Evolutionary conservation across 2,797 vertebrate species (phyloP).

Genomic region (Lepus townsendii): DNA sequence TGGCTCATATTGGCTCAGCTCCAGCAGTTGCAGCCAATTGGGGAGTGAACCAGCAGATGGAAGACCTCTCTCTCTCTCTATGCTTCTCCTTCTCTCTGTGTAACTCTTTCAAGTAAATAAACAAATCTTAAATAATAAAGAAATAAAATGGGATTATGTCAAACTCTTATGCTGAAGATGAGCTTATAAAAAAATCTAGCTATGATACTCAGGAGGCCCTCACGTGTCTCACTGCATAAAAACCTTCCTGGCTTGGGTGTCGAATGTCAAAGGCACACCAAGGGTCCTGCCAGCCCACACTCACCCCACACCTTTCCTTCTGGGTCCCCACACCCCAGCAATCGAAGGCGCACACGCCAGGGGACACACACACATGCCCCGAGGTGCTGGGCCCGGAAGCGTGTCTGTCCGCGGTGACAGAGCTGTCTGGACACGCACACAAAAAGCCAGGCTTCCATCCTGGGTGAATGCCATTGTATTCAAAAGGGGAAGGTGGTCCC

Average conservation of each 20-base stretch:
- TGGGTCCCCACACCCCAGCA: no score
- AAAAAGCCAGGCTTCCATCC: background rate
- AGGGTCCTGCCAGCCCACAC: rapidly evolving
- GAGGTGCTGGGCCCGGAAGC: background rate
- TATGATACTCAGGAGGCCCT: background rate
- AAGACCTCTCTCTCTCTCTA: no score
- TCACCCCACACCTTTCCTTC: background rate
- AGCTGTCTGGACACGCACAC: background rate
- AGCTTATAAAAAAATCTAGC: background rate
- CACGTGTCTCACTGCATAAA: background rate
- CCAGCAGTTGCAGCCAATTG: no score
- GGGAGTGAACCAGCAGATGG: no score
- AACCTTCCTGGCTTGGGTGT: background rate
- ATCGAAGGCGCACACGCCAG: no score
- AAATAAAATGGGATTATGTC: background rate
- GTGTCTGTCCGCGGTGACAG: background rate
- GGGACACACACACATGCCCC: background rate
- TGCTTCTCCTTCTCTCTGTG: no score
- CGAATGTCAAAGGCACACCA: rapidly evolving
- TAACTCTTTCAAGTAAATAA: no score
- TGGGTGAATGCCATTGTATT: background rate
- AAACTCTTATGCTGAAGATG: background rate
- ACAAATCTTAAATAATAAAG: no score
- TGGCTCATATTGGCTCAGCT: no score
- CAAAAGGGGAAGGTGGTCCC: background rate